A percentile compares a stretch with the other conserved stretches of the same genome.
Evolutionary conservation across 2,113 vertebrate species (phyloP).

Genomic region (Catagonus wagneri): DNA sequence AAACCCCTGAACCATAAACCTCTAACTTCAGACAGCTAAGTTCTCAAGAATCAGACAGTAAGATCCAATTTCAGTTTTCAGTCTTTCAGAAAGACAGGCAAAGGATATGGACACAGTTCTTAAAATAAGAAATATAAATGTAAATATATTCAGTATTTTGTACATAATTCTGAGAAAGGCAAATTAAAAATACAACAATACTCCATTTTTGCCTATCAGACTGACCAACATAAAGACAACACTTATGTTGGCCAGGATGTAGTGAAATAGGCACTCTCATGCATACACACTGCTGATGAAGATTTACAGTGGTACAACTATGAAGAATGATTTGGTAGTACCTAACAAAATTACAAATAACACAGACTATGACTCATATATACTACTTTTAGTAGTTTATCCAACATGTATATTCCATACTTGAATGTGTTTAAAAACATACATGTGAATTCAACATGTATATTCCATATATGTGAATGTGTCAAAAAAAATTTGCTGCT

Average conservation of each 20-base stretch:
- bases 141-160: background rate
- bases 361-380: background rate
- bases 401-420: background rate
- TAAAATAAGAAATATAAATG: background rate
- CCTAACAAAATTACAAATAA: background rate
- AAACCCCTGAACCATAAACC: background rate
- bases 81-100: background rate
- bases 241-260: background rate
- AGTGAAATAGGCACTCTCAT: background rate
- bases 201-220: background rate
- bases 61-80: background rate
- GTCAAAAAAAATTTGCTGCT: background rate
- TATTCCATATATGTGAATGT: background rate
- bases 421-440: background rate
- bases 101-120: background rate
- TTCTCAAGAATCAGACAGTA: background rate
- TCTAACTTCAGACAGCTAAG: background rate
- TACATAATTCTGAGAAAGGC: background rate
- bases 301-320: background rate
- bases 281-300: background rate
- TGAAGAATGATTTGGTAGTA: background rate
- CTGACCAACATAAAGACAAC: background rate
- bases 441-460: background rate
- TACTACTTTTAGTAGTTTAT: background rate
- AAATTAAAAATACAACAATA: background rate